These are phyloP conservation scores for Heliconius hewitsoni DNA, from an alignment of 1,140 invertebrate genomes.

Conservation along the genomic window DNA sequence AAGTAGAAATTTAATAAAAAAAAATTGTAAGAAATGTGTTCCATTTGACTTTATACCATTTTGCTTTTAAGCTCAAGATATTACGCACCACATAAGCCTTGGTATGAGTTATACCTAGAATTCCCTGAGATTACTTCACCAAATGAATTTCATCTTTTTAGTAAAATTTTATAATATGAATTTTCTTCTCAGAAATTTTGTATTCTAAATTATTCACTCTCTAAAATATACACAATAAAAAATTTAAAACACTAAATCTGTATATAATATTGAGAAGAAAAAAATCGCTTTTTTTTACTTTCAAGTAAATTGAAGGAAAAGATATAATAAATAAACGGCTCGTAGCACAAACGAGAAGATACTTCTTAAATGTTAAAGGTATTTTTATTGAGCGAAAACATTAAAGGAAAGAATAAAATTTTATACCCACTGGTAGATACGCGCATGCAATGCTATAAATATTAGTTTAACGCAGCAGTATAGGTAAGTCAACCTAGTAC, in stretches of 20 bases:
- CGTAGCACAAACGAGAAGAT: conserved; percentile 20
- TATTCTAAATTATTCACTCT: too few species aligned
- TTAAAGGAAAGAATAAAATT: conserved; percentile 20
- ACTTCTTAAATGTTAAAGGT: conserved; percentile 31
- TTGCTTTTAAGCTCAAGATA: conserved; percentile 29
- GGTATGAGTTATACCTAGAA: conserved; percentile 17
- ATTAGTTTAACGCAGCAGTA: too few species aligned
- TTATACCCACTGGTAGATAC: not conserved
- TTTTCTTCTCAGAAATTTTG: not conserved
- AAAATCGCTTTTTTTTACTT: not conserved
- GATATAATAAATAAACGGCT: not conserved
- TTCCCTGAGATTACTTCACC: conserved; percentile 4
- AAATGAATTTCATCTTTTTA: not conserved
- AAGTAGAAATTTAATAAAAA: not conserved
- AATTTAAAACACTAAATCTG: too few species aligned
- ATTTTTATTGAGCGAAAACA: conserved; percentile 31
- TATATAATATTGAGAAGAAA: too few species aligned
- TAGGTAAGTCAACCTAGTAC: too few species aligned
- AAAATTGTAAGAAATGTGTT: not conserved
- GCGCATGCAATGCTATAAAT: not conserved
- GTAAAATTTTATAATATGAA: not conserved
- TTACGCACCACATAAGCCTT: conserved; percentile 28
- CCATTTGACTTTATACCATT: conserved; percentile 29
- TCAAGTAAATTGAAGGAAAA: not conserved
- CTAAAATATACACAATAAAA: too few species aligned